phyloP scores from a whole-genome alignment of 2,113 vertebrate species.

The Hippolais icterina region DNA sequence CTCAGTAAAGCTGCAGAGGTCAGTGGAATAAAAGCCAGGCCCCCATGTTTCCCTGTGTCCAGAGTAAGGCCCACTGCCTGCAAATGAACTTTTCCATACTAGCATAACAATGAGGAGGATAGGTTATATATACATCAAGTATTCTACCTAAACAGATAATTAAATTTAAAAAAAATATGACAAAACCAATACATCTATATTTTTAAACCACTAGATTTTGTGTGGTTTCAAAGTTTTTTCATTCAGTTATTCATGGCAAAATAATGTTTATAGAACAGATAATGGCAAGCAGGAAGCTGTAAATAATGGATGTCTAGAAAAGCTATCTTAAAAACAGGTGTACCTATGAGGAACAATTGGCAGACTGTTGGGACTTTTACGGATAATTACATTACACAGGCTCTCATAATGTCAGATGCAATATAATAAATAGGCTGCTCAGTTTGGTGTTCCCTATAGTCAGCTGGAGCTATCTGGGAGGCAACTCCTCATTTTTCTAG shows the following conservation, averaged over 20 bases:
- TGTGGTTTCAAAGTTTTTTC: not conserved
- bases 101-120: not conserved
- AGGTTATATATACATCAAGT: not conserved
- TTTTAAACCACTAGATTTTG: not conserved
- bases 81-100: not conserved
- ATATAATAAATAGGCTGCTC: slow-evolving; percentile 48
- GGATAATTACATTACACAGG: slow-evolving; percentile 43
- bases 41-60: accelerated
- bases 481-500: not conserved
- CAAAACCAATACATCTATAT: not conserved
- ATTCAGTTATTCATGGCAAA: not conserved
- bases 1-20: not conserved
- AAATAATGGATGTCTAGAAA: not conserved
- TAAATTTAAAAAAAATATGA: not conserved
- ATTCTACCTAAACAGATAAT: not conserved
- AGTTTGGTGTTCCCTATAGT: slow-evolving; percentile 7
- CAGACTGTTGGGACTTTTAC: slow-evolving; percentile 9
- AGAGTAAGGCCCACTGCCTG: not conserved
- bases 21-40: not conserved
- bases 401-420: slow-evolving; percentile 43
- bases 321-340: slow-evolving; percentile 29
- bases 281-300: not conserved
- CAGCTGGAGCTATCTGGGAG: slow-evolving; percentile 15
- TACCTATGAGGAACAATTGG: not conserved
- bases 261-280: not conserved